These are phyloP conservation scores for Charina bottae DNA, from an alignment of 2,113 vertebrate genomes.

Conservation along the genomic window DNA sequence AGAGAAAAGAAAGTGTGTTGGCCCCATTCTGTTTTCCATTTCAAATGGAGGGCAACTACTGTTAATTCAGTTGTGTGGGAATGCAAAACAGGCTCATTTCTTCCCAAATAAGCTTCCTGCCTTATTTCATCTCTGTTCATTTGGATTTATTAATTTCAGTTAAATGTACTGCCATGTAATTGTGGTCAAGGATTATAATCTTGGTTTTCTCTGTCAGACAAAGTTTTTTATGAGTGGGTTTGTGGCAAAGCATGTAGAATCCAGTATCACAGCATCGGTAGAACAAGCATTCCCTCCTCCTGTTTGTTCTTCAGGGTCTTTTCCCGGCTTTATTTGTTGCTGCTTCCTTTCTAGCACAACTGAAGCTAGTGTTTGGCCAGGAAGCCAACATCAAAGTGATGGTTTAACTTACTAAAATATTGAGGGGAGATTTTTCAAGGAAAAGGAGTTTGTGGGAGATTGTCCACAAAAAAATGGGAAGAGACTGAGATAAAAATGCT, in stretches of 20 bases:
- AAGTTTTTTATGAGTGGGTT: constrained; percentile 41
- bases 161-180: neutral
- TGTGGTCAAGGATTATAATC: neutral
- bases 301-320: constrained; percentile 23
- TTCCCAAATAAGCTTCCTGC: constrained; percentile 48
- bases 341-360: constrained; percentile 33
- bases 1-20: constrained; percentile 22
- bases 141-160: constrained; percentile 5
- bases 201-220: constrained; percentile 42
- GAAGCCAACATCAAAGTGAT: constrained; percentile 21
- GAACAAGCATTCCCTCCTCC: constrained; percentile 38
- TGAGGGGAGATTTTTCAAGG: neutral
- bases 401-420: constrained; percentile 5
- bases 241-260: constrained; percentile 40
- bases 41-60: constrained; percentile 1
- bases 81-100: constrained; percentile 33
- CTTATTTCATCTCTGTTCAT: neutral
- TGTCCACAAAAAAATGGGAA: neutral
- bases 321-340: constrained; percentile 27
- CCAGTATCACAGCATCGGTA: constrained; percentile 49
- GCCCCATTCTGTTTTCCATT: constrained; percentile 5
- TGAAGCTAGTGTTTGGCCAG: neutral
- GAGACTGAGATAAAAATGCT: neutral
- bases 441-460: neutral
- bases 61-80: neutral